Conservation (phyloP, 2,797 vertebrate species). For the Alectoris magna region DNA sequence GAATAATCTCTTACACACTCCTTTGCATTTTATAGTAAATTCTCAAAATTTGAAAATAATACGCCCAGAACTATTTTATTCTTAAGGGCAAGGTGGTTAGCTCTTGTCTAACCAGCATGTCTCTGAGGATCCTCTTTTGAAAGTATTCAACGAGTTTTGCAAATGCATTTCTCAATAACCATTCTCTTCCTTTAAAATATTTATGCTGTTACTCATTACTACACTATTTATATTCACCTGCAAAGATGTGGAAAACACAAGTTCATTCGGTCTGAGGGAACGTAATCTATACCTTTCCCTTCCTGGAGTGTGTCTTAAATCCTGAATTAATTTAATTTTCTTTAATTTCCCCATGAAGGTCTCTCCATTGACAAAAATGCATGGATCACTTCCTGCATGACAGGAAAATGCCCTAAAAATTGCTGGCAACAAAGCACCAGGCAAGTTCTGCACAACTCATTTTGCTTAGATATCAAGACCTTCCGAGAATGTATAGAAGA, state of each 20-base stretch:
- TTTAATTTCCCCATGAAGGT: not conserved
- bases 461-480: not conserved
- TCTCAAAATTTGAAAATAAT: not conserved
- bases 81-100: not conserved
- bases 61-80: not conserved
- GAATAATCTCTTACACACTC: no score
- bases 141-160: not conserved
- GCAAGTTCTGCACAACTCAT: not conserved
- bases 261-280: not conserved
- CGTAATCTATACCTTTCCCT: not conserved
- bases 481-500: not conserved
- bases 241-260: not conserved
- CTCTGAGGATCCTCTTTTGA: not conserved
- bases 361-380: not conserved
- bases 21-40: not conserved
- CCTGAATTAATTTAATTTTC: not conserved
- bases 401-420: not conserved
- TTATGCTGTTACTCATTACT: not conserved
- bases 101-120: not conserved
- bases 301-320: not conserved
- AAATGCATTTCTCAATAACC: not conserved
- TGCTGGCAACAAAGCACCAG: not conserved
- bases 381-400: not conserved
- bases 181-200: not conserved
- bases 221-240: not conserved